These are phyloP conservation scores for Sula dactylatra DNA, from an alignment of 2,113 vertebrate genomes.

Conservation along the genomic window DNA sequence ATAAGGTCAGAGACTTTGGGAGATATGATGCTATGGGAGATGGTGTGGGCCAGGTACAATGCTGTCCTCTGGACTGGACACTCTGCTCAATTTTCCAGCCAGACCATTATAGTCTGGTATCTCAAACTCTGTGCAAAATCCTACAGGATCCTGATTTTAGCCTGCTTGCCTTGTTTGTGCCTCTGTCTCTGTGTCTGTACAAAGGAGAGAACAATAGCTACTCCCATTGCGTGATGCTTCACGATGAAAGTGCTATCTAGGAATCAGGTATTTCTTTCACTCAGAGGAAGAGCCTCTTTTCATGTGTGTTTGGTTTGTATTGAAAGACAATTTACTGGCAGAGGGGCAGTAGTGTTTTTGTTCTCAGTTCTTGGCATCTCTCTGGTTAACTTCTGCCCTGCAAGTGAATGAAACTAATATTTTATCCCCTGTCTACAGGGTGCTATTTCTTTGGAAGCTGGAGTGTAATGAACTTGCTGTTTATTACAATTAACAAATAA, in stretches of 20 bases:
- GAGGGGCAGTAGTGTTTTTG: neutral
- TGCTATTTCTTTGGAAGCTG: slow-evolving; percentile 64
- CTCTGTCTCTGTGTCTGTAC: neutral
- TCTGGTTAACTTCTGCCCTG: slow-evolving; percentile 43
- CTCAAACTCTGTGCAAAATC: neutral
- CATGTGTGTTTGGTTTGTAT: neutral
- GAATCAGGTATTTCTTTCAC: neutral
- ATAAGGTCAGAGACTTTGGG: neutral
- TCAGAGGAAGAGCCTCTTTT: neutral
- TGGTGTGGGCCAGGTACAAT: neutral
- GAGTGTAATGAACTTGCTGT: slow-evolving; percentile 67
- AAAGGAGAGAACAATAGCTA: neutral
- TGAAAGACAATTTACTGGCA: neutral
- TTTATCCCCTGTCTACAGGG: slow-evolving; percentile 50
- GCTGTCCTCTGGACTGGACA: neutral
- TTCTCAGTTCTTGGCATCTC: neutral
- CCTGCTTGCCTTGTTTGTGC: neutral
- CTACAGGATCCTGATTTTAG: neutral
- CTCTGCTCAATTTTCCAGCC: neutral
- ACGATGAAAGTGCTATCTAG: neutral
- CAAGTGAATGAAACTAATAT: slow-evolving; percentile 61
- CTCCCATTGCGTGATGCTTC: neutral
- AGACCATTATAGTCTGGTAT: neutral
- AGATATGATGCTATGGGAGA: neutral
- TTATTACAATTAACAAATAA: slow-evolving; percentile 78